Evolutionary conservation across 2,797 vertebrate species (phyloP).

Genomic region (Labeo calbasu): DNA sequence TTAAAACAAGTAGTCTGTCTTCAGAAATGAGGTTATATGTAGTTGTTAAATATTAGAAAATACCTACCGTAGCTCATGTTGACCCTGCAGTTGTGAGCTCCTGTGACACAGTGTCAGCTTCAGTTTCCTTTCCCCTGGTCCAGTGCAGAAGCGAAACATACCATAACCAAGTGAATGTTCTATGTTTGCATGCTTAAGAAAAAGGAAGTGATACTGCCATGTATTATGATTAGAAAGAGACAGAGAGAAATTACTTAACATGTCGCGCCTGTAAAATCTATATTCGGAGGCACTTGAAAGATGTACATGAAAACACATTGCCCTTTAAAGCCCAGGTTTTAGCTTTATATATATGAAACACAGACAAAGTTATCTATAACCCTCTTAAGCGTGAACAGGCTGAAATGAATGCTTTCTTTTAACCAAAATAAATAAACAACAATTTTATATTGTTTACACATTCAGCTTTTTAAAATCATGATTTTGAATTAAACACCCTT

Average conservation of each 20-base stretch:
- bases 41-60: not conserved
- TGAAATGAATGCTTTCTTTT: not conserved
- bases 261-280: not conserved
- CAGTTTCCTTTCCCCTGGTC: conserved; percentile 31
- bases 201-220: conserved; percentile 40
- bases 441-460: not conserved
- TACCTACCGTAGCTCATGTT: conserved; percentile 50
- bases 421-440: not conserved
- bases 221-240: not conserved
- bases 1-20: not conserved
- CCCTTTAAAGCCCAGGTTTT: too few relatives aligned
- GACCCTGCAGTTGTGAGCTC: not conserved
- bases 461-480: not conserved
- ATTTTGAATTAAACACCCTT: not conserved
- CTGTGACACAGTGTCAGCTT: not conserved
- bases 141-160: conserved; percentile 32
- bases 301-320: too few relatives aligned
- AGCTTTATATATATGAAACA: too few relatives aligned
- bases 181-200: conserved; percentile 15
- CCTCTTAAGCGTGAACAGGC: not conserved
- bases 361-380: too few relatives aligned
- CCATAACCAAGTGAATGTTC: not conserved
- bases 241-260: not conserved
- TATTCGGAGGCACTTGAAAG: not conserved
- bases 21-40: not conserved